phyloP scores from a whole-genome alignment of 2,113 vertebrate genomes.

The Taurulus bubalis region DNA sequence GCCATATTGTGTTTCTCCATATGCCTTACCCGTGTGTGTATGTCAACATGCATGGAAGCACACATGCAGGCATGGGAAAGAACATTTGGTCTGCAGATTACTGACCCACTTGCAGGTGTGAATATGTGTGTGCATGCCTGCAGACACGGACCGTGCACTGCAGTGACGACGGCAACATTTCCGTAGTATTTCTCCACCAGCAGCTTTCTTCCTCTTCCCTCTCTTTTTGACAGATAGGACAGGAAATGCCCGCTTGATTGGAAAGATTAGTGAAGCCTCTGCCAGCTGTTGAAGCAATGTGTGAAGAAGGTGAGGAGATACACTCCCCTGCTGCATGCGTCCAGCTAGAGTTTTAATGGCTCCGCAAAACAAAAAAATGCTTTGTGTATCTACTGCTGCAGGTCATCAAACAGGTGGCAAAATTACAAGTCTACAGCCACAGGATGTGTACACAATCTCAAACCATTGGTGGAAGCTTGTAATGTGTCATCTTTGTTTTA shows the following conservation, averaged over 20 bases:
- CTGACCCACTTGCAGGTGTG: slow-evolving; percentile 69
- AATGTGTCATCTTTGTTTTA: neutral
- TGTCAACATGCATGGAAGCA: slow-evolving; percentile 60
- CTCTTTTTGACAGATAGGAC: slow-evolving; percentile 61
- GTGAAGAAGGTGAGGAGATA: slow-evolving; percentile 21
- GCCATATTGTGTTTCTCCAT: slow-evolving; percentile 50
- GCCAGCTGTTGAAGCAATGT: slow-evolving; percentile 68
- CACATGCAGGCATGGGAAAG: slow-evolving; percentile 56
- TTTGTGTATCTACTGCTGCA: too few species aligned
- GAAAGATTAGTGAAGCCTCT: slow-evolving; percentile 80
- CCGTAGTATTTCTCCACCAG: neutral
- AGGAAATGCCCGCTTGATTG: slow-evolving; percentile 84
- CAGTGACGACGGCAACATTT: slow-evolving; percentile 25
- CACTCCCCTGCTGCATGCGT: neutral
- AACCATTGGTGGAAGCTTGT: neutral
- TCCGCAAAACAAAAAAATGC: too few species aligned
- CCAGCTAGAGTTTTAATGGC: too few species aligned
- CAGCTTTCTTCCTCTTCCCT: slow-evolving; percentile 13
- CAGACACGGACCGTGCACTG: slow-evolving; percentile 31
- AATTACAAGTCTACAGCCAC: too few species aligned
- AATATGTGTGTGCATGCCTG: slow-evolving; percentile 58
- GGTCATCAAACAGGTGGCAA: too few species aligned
- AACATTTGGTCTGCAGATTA: slow-evolving; percentile 50
- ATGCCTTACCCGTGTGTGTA: slow-evolving; percentile 35
- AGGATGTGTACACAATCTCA: neutral